A percentile compares a stretch with the other conserved stretches of the same genome.
phyloP scores from a whole-genome alignment of 2,113 vertebrate species.

The Ondatra zibethicus region DNA sequence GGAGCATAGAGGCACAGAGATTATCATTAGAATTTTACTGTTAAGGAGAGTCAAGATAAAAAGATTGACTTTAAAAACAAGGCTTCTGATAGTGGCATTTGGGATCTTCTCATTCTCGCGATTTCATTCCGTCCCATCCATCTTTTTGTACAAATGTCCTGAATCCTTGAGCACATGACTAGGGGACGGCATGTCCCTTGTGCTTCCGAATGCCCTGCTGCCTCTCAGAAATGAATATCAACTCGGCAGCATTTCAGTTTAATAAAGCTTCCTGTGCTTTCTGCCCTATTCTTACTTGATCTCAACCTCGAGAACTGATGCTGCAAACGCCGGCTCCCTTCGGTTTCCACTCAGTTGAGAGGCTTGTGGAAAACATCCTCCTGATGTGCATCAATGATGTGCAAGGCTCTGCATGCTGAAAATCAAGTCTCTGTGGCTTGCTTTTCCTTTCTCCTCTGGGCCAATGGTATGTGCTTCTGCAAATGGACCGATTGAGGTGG shows the following conservation, averaged over 20 bases:
- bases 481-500: not conserved
- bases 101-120: not conserved
- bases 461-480: not conserved
- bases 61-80: not conserved
- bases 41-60: not conserved
- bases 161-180: not conserved
- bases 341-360: not conserved
- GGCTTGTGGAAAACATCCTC: not conserved
- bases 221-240: not conserved
- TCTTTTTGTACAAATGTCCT: not conserved
- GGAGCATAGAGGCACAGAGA: not conserved
- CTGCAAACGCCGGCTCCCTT: not conserved
- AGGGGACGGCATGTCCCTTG: too few relatives aligned
- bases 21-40: not conserved
- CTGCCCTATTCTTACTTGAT: slow-evolving; percentile 24
- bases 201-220: not conserved
- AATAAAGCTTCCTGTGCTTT: slow-evolving; percentile 25
- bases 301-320: not conserved
- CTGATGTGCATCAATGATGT: not conserved
- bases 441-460: not conserved
- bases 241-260: not conserved
- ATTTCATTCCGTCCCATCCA: not conserved
- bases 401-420: not conserved
- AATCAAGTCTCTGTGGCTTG: not conserved
- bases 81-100: not conserved